phyloP scores from a whole-genome alignment of 1,140 invertebrate species.

The Ooceraea biroi region DNA sequence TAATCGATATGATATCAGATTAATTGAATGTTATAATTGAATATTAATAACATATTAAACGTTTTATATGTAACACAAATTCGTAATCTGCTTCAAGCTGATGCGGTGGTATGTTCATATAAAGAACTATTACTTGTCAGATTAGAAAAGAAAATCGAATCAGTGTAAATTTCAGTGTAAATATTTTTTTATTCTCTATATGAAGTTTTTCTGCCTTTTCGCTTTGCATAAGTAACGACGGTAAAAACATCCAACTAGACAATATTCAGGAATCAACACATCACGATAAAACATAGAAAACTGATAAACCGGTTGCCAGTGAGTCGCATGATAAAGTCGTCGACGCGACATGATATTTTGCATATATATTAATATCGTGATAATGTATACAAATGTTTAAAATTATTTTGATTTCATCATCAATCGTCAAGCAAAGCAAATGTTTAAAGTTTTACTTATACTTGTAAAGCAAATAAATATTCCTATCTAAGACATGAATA shows the following conservation, averaged over 20 bases:
- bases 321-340: background rate
- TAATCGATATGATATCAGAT: background rate
- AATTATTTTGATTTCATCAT: constrained; percentile 2
- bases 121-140: constrained; percentile 48
- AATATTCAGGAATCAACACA: constrained; percentile 5
- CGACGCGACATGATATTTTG: background rate
- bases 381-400: constrained; percentile 4
- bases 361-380: background rate
- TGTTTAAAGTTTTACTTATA: too few relatives aligned
- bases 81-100: constrained; percentile 21
- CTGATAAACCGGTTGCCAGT: constrained; percentile 33
- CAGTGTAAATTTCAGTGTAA: constrained; percentile 19
- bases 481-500: background rate
- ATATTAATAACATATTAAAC: too few relatives aligned
- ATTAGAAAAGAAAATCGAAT: constrained; percentile 36
- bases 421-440: background rate
- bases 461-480: background rate
- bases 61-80: background rate
- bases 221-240: background rate
- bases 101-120: background rate
- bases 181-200: constrained; percentile 54
- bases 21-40: too few relatives aligned
- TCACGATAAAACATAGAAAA: background rate
- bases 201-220: background rate
- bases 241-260: constrained; percentile 9